These are phyloP conservation scores for Dryoscopus gambensis DNA, from an alignment of 2,113 vertebrate genomes.

Conservation along the genomic window DNA sequence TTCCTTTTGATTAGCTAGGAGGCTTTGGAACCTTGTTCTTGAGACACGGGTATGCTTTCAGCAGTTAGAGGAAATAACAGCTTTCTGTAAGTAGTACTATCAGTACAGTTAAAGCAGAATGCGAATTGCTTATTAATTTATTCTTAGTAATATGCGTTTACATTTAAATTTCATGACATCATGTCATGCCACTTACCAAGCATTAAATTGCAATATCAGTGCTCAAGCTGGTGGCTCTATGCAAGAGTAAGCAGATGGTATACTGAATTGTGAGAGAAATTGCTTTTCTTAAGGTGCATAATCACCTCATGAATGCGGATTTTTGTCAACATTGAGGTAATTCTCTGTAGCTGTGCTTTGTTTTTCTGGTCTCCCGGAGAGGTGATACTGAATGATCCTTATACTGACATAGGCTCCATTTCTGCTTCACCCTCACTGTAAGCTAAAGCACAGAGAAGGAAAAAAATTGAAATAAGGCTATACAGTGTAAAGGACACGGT, in stretches of 20 bases:
- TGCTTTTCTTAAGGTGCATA: not conserved
- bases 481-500: not conserved
- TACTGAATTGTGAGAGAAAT: not conserved
- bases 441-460: not conserved
- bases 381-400: not conserved
- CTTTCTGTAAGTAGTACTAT: not conserved
- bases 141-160: not conserved
- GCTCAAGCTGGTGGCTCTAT: not conserved
- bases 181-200: not conserved
- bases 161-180: not conserved
- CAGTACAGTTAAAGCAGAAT: not conserved
- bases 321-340: not conserved
- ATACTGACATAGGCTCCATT: not conserved
- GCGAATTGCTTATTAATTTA: not conserved
- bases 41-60: not conserved
- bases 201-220: not conserved
- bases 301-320: not conserved
- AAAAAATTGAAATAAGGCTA: not conserved
- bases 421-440: not conserved
- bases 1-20: not conserved
- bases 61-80: not conserved
- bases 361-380: not conserved
- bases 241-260: not conserved
- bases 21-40: not conserved
- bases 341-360: not conserved